These are phyloP conservation scores for Falco rusticolus DNA, from an alignment of 2,797 vertebrate genomes.

Conservation along the genomic window DNA sequence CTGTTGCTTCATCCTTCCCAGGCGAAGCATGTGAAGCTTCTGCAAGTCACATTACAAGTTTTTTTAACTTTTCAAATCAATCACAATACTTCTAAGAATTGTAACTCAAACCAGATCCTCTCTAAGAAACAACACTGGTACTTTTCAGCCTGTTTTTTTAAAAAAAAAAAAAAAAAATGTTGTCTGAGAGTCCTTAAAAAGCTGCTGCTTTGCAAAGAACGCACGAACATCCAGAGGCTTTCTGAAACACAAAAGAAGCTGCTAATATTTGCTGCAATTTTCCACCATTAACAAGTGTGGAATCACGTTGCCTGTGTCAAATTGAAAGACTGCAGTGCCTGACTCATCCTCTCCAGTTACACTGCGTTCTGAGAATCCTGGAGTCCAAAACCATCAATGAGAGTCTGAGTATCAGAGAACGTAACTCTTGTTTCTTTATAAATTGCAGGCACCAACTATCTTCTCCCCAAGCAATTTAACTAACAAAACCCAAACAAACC, in stretches of 20 bases:
- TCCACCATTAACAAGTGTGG: neutral
- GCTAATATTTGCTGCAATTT: neutral
- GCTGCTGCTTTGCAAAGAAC: neutral
- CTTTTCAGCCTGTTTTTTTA: neutral
- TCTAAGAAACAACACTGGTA: neutral
- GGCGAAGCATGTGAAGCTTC: neutral
- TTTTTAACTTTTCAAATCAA: neutral
- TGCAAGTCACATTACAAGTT: neutral
- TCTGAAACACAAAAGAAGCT: neutral
- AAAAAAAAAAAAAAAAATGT: neutral
- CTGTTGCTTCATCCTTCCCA: neutral
- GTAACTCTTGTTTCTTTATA: neutral
- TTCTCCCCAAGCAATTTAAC: neutral
- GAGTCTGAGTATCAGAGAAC: neutral
- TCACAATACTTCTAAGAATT: neutral
- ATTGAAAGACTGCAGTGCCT: neutral
- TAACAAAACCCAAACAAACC: neutral
- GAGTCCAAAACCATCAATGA: neutral
- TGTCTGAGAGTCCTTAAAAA: neutral
- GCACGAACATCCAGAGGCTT: accelerated
- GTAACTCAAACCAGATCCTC: neutral
- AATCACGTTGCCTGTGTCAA: neutral
- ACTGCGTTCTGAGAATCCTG: neutral
- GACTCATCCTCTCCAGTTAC: neutral
- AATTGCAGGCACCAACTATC: neutral